phyloP scores from a whole-genome alignment of 2,797 vertebrate genomes.

The Sebastes baramenuke region DNA sequence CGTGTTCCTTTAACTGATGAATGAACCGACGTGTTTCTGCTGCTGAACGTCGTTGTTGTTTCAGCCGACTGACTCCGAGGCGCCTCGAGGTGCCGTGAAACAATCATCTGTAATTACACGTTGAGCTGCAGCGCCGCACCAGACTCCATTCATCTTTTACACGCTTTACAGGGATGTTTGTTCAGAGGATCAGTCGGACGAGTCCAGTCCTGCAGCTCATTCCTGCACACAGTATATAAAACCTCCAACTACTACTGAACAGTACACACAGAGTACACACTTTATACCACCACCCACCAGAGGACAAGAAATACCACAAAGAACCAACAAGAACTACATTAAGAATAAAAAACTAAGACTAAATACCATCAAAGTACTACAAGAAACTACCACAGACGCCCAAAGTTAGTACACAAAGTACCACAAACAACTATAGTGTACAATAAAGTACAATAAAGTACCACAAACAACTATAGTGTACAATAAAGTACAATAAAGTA shows the following conservation, averaged over 20 bases:
- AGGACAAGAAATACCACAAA: neutral
- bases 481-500: too few species aligned
- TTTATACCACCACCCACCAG: too few species aligned
- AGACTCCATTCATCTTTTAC: neutral
- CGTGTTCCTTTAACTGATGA: neutral
- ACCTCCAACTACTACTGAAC: too few species aligned
- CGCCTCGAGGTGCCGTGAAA: neutral
- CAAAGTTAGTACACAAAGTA: neutral
- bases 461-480: too few species aligned
- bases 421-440: neutral
- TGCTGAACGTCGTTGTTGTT: neutral
- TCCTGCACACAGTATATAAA: too few species aligned
- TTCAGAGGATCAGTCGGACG: neutral
- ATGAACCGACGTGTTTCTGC: neutral
- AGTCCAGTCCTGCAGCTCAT: too few species aligned
- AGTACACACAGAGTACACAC: too few species aligned
- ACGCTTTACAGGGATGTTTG: neutral
- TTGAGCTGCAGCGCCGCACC: neutral
- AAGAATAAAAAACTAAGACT: neutral
- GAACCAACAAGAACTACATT: neutral
- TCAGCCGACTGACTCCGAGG: neutral
- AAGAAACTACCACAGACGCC: neutral
- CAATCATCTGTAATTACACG: neutral
- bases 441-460: neutral
- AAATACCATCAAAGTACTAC: neutral